Conservation (phyloP, 2,797 vertebrate genomes). For the Rallus crepitans region DNA sequence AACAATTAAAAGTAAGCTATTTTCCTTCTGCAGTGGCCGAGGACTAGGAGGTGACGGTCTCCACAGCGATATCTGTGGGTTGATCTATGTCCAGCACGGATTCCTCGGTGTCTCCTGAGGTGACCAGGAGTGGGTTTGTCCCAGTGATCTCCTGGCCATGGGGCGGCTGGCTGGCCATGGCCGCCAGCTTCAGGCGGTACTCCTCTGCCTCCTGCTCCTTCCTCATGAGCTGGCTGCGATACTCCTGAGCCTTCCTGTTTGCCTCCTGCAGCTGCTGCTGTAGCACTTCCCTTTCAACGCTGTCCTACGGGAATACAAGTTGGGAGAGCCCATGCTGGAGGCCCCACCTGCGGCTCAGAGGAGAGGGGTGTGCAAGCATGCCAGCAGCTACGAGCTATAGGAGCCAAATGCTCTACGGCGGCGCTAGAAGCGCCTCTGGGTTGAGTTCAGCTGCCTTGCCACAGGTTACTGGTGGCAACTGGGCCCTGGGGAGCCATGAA, state of each 20-base stretch:
- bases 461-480: neutral
- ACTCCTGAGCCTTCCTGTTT: constrained; percentile 86
- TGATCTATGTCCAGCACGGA: constrained; percentile 24
- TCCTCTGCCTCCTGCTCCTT: constrained; percentile 91
- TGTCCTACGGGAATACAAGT: constrained; percentile 48
- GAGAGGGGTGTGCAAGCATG: rapidly evolving
- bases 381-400: neutral
- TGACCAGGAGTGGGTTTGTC: constrained; percentile 76
- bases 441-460: no score
- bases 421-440: neutral
- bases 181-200: constrained; percentile 86
- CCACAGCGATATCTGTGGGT: neutral
- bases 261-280: constrained; percentile 86
- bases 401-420: neutral
- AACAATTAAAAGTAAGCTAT: neutral
- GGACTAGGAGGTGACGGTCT: constrained; percentile 43
- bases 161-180: constrained; percentile 80
- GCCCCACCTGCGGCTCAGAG: neutral
- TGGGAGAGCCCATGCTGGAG: neutral
- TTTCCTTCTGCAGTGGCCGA: neutral
- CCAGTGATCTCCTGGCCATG: constrained; percentile 47
- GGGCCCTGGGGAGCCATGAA: neutral
- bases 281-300: constrained; percentile 56
- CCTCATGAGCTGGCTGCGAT: constrained; percentile 85
- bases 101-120: constrained; percentile 71